Conservation (phyloP, 2,888 invertebrate species). For the Phyllotreta cruciferae region DNA sequence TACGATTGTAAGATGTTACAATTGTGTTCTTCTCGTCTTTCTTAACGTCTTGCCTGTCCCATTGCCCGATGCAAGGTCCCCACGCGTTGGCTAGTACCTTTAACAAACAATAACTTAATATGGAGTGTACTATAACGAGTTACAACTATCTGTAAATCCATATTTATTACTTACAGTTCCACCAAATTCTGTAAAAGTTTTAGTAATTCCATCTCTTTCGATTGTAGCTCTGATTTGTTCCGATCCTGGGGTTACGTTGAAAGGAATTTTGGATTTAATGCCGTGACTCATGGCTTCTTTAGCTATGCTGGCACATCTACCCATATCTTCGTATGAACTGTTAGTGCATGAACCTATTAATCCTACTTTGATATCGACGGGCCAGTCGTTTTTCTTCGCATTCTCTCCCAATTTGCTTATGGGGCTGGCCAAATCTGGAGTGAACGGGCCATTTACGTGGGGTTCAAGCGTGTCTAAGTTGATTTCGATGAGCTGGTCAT, state of each 20-base stretch:
- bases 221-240: conserved; percentile 99
- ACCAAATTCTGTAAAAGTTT: conserved; percentile 60
- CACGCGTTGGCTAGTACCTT: conserved; percentile 96
- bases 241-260: conserved; percentile 98
- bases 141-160: background rate
- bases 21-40: conserved; percentile 99
- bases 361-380: conserved; percentile 90
- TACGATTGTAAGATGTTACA: conserved; percentile 98
- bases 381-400: conserved; percentile 94
- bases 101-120: conserved; percentile 11
- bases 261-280: conserved; percentile 91
- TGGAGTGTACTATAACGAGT: background rate
- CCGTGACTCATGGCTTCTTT: conserved; percentile 89
- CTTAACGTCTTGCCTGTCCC: conserved; percentile 97
- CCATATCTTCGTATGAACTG: conserved; percentile 99
- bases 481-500: conserved; percentile 91
- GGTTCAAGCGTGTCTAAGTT: conserved; percentile 92
- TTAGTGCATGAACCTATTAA: conserved; percentile 99
- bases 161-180: conserved; percentile 28
- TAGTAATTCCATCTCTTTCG: conserved; percentile 93
- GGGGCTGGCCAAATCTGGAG: conserved; percentile 96
- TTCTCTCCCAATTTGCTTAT: conserved; percentile 87
- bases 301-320: conserved; percentile 94
- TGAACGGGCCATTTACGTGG: conserved; percentile 99
- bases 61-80: conserved; percentile 99